phyloP scores from a whole-genome alignment of 2,797 vertebrate genomes.

The Uromys caudimaculatus region DNA sequence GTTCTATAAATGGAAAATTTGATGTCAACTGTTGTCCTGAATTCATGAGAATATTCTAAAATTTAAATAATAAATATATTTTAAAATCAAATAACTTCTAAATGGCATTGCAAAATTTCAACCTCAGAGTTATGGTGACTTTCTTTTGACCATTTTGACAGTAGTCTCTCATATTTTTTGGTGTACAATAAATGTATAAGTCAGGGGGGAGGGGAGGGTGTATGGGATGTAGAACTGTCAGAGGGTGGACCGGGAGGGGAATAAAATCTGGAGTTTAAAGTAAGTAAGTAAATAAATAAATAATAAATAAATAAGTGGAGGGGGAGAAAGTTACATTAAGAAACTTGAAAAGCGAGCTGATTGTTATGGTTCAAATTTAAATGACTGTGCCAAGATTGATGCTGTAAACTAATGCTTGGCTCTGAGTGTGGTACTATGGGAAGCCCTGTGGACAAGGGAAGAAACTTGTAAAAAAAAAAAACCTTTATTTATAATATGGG shows the following conservation, averaged over 20 bases:
- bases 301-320: not conserved
- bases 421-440: fast-evolving
- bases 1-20: not conserved
- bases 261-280: too few species aligned
- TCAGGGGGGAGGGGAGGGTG: not conserved
- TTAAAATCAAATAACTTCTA: not conserved
- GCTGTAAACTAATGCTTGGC: not conserved
- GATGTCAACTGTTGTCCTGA: not conserved
- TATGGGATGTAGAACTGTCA: too few species aligned
- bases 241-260: too few species aligned
- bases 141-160: not conserved
- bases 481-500: too few species aligned
- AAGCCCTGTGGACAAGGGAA: not conserved
- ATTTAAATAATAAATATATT: not conserved
- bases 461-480: too few species aligned
- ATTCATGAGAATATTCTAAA: slow-evolving; percentile 9
- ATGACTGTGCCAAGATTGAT: not conserved
- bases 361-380: not conserved
- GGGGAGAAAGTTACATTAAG: not conserved
- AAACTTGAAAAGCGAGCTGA: not conserved
- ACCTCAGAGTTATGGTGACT: not conserved
- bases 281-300: too few species aligned
- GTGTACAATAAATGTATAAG: not conserved
- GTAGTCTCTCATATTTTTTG: not conserved
- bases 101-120: not conserved